Evolutionary conservation across 2,113 vertebrate genomes (phyloP).

Genomic region (Ginglymostoma cirratum): DNA sequence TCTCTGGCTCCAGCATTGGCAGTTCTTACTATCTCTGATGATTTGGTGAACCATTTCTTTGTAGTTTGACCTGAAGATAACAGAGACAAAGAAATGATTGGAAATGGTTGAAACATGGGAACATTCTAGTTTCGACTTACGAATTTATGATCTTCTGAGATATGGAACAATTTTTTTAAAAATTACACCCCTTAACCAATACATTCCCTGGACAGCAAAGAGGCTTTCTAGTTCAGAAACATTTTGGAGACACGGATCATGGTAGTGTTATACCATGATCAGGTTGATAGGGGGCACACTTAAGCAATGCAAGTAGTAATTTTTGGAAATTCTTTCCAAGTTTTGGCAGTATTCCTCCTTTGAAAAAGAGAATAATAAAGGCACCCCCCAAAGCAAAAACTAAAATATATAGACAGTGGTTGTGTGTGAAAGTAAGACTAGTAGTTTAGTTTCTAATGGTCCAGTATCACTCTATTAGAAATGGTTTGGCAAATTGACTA

Average conservation of each 20-base stretch:
- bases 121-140: neutral
- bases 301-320: neutral
- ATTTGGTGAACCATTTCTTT: neutral
- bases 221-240: neutral
- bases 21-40: too few species aligned
- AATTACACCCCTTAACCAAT: neutral
- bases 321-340: neutral
- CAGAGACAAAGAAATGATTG: neutral
- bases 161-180: neutral
- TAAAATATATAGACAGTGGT: neutral
- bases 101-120: neutral
- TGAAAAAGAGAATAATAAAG: neutral
- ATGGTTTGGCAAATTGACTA: neutral
- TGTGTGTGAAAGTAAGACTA: neutral
- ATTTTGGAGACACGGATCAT: neutral
- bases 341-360: neutral
- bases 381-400: neutral
- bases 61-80: neutral
- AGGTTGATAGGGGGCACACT: neutral
- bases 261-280: neutral
- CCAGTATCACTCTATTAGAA: neutral
- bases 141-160: neutral
- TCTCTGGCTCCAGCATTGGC: too few species aligned
- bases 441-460: neutral
- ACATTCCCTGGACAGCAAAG: neutral